Evolutionary conservation across 1,140 invertebrate genomes (phyloP).

Genomic region (Spodoptera frugiperda): DNA sequence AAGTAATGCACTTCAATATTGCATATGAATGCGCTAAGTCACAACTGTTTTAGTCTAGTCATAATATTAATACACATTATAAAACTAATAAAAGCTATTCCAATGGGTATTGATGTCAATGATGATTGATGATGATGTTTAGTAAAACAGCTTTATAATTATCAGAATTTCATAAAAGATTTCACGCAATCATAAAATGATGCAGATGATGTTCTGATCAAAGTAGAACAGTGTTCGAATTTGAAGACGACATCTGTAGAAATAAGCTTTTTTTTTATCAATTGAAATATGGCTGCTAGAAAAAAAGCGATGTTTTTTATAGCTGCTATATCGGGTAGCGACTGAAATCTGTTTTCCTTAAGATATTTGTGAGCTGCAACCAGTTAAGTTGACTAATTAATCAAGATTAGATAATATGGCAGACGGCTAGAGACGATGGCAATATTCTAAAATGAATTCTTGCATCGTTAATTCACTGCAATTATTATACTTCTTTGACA

Average conservation of each 20-base stretch:
- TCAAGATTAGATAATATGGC: too few species aligned
- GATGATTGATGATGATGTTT: conserved; percentile 19
- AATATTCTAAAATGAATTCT: neutral
- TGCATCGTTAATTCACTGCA: neutral
- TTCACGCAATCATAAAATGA: conserved; percentile 9
- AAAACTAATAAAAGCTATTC: neutral
- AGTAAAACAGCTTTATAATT: neutral
- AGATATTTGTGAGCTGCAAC: too few species aligned
- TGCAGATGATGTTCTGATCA: neutral
- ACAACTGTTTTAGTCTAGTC: neutral
- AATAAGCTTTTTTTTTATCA: too few species aligned
- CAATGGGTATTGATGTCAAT: neutral
- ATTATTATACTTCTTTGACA: conserved; percentile 1
- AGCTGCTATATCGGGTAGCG: too few species aligned
- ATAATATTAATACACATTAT: conserved; percentile 1
- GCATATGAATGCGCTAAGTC: conserved; percentile 27
- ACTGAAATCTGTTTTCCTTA: too few species aligned
- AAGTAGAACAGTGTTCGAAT: neutral
- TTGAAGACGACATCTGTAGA: too few species aligned
- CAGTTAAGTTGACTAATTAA: too few species aligned
- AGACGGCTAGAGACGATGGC: too few species aligned
- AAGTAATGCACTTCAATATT: conserved; percentile 54
- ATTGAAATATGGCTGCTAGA: too few species aligned
- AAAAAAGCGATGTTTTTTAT: too few species aligned
- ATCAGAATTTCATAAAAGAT: neutral